phyloP scores from a whole-genome alignment of 2,113 vertebrate species.

The Coturnix japonica region DNA sequence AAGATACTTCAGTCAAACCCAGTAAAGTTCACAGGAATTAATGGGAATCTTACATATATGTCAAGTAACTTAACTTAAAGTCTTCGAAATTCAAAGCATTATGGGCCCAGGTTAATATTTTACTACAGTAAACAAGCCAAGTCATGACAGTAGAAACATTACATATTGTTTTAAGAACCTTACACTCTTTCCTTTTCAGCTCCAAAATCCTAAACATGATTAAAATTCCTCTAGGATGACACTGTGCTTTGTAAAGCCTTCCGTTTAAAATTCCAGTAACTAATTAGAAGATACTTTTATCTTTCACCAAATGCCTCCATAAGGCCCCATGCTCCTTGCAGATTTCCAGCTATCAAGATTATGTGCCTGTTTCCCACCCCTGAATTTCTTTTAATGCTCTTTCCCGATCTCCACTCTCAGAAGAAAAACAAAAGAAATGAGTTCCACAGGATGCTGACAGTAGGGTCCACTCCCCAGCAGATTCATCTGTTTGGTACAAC shows the following conservation, averaged over 20 bases:
- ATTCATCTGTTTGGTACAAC: neutral
- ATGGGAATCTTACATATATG: neutral
- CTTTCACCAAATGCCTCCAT: neutral
- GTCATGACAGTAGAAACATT: neutral
- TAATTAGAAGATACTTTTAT: neutral
- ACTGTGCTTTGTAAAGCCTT: neutral
- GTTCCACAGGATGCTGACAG: neutral
- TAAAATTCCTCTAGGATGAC: neutral
- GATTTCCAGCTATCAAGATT: neutral
- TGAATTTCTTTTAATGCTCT: neutral
- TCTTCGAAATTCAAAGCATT: neutral
- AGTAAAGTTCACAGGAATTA: neutral
- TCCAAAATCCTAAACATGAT: neutral
- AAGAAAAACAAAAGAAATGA: neutral
- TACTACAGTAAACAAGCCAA: neutral
- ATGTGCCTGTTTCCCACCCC: neutral
- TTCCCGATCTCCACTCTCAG: neutral
- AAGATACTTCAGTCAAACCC: neutral
- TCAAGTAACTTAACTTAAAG: neutral
- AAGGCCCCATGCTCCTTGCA: neutral
- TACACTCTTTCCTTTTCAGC: neutral
- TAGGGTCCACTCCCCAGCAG: neutral
- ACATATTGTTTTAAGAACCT: neutral
- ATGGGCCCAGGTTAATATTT: neutral
- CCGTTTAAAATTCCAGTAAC: neutral